phyloP scores from a whole-genome alignment of 1,140 invertebrate genomes.

The Colletes latitarsis region DNA sequence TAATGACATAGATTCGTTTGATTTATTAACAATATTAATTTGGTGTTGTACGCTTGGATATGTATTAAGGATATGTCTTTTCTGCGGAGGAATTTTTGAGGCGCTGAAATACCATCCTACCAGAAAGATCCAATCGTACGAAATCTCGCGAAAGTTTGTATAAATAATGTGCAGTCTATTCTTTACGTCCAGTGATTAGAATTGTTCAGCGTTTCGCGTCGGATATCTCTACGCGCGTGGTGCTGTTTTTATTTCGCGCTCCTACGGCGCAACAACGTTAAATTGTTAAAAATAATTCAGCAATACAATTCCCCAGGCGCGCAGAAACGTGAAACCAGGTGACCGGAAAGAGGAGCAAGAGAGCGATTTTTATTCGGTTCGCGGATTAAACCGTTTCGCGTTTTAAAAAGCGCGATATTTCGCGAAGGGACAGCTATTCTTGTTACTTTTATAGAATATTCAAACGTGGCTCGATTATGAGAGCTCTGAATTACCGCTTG shows the following conservation, averaged over 20 bases:
- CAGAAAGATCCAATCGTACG: too few relatives aligned
- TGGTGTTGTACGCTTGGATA: too few relatives aligned
- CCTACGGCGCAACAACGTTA: background rate
- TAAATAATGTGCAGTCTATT: background rate
- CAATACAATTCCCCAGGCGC: background rate
- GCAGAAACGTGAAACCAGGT: background rate
- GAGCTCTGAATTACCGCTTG: background rate
- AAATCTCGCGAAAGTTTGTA: background rate
- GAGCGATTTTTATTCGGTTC: conserved; percentile 11
- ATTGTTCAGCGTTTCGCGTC: background rate
- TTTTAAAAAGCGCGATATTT: background rate
- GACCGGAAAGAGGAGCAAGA: conserved; percentile 1
- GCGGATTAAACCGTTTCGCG: conserved; percentile 1
- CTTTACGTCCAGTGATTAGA: background rate
- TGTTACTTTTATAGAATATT: conserved; percentile 24
- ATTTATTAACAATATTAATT: too few relatives aligned
- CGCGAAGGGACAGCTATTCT: background rate
- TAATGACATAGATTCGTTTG: too few relatives aligned
- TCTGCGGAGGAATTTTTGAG: background rate
- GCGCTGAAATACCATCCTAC: background rate
- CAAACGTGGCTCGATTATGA: background rate
- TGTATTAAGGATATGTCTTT: too few relatives aligned
- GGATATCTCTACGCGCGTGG: background rate
- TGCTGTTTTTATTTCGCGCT: background rate
- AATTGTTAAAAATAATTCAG: conserved; percentile 14